Conservation (phyloP, 2,888 invertebrate genomes). For the Habroteleia sp. region DNA sequence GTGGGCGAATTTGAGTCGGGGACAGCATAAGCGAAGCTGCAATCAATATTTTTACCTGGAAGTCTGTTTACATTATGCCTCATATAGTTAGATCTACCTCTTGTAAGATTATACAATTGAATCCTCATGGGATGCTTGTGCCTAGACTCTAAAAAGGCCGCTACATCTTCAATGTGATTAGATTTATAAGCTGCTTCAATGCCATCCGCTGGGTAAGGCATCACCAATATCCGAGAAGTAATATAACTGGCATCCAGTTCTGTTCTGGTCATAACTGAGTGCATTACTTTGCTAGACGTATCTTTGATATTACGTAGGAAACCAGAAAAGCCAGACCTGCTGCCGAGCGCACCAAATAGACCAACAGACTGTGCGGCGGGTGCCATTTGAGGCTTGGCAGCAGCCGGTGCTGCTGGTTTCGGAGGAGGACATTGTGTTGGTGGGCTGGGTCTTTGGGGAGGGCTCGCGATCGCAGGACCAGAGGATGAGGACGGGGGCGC, state of each 20-base stretch:
- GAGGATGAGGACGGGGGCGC: slow-evolving; percentile 75
- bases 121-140: slow-evolving; percentile 87
- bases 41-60: slow-evolving; percentile 84
- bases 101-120: slow-evolving; percentile 92
- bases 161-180: slow-evolving; percentile 96
- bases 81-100: slow-evolving; percentile 81
- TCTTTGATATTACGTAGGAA: slow-evolving; percentile 94
- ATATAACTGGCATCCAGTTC: slow-evolving; percentile 96
- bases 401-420: slow-evolving; percentile 51
- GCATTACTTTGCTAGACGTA: slow-evolving; percentile 97
- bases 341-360: slow-evolving; percentile 92
- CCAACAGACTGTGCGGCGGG: slow-evolving; percentile 80
- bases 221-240: slow-evolving; percentile 94
- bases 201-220: slow-evolving; percentile 97
- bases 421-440: slow-evolving; percentile 49
- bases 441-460: slow-evolving; percentile 71
- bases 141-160: slow-evolving; percentile 89
- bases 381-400: slow-evolving; percentile 64
- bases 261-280: slow-evolving; percentile 93
- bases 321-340: slow-evolving; percentile 93
- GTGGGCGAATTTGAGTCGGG: slow-evolving; percentile 88
- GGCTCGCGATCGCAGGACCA: slow-evolving; percentile 70
- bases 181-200: slow-evolving; percentile 95
- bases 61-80: slow-evolving; percentile 81
- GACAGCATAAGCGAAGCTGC: slow-evolving; percentile 86